Base-by-base conservation (phyloP, 2,113 vertebrate species). In the Colossoma macropomum region DNA sequence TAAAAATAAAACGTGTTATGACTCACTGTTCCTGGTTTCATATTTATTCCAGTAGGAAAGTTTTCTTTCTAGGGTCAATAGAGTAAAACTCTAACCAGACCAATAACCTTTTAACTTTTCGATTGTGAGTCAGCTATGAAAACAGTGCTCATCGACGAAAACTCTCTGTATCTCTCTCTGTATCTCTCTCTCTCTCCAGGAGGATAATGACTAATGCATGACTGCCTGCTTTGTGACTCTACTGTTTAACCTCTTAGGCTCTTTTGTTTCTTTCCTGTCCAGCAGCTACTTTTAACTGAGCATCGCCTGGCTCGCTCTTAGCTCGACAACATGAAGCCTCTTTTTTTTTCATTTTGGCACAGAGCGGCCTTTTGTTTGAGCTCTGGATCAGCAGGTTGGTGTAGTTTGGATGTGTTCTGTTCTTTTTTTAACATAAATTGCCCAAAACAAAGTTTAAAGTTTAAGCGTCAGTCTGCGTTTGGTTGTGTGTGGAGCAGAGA, bases 401-500 rank as follows among this genome's bases (percentile, higher is more conserved):
- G 5, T n/a, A 38, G 32, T 66, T 19, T 12, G 25, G 41, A 12
- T 63, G n/a, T 15, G 59, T 45, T 48, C 1, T 41, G 23, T 21
- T 30, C 23, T 9, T 32, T 11, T 63, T 63, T 25, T 27, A 15
- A 38, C 7, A 45, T 45, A 45, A 45, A 50, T n/a, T 4, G 21
- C n/a, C 8, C 66, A 8, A 6, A 48, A 19, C 27, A 30, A 13
- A 21, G 32, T 45, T 23, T 41, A 71, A 45, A 71, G 30, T 0
- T 68, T 71, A 34, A 38, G 21, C 3, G 23, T 28, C 60, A 45
- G 34, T 16, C 66, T 77, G 30, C 4, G 60, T 71, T n/a, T 69
- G 7, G 7, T 21, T 59, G 19, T 77, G 28, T 28, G 28, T 65
- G 56, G 21, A 74, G 45, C 50, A 66, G 77, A 62, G 73, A 77